Base-by-base conservation (phyloP, 1,140 invertebrate genomes). In the Tetramorium alpestre region DNA sequence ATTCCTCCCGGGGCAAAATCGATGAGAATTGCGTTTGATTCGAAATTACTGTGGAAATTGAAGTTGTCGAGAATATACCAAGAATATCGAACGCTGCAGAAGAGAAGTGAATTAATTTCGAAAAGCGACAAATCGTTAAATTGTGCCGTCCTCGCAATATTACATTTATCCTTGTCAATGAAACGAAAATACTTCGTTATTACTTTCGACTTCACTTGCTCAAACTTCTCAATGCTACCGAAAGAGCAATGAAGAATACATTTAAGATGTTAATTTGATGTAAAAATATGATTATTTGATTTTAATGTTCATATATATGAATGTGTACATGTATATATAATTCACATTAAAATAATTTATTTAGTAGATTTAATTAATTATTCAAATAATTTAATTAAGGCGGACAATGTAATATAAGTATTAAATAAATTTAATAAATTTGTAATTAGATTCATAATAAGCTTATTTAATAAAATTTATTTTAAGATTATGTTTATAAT, bases 41-140 rank as follows among this genome's bases (percentile, higher is more conserved):
- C 38, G 28, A 89, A 85, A 88, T 88, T 89, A 84, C 75, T 41
- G 70, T 22, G 49, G 28, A 73, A 60, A 88, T 88, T 65, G 51
- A 85, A 38, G n/a, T 51, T 88, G 41, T 58, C 25, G 54, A 38
- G 80, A 75, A 84, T 84, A 49, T 73, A 25, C 54, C 67, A 84
- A 84, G 69, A 28, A 84, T 84, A 73, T 60, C 1, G 67, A 72
- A 47, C 41, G 49, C 67, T 41, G 25, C 1, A 13, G 25, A 60
- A 73, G 51, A 47, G 44, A 44, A 84, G 22, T 60, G 44, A 75
- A 84, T 75, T 84, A 62, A 84, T 84, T 84, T 84, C 16, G 13
- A 11, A 75, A 84, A 60, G 69, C 33, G 56, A 62, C 41, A 75
- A 84, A 49, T 84, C 54, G 54, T 84, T 62, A 84, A 75, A 75